These are phyloP conservation scores for Nemapogon koenigi DNA, from an alignment of 2,888 invertebrate species.

Conservation along the genomic window DNA sequence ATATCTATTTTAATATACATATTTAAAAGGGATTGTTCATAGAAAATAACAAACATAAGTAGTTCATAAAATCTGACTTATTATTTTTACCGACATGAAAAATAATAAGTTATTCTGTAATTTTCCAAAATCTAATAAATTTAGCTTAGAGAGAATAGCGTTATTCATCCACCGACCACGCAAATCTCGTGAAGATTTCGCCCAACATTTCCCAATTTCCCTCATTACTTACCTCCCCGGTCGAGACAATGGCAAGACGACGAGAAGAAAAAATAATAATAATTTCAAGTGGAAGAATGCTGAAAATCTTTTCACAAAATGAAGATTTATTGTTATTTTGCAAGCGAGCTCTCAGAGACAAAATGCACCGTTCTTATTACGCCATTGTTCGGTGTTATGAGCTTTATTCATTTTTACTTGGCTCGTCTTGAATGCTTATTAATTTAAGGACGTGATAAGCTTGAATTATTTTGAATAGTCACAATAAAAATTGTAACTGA, in stretches of 20 bases:
- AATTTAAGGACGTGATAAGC: constrained; percentile 64
- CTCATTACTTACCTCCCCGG: constrained; percentile 62
- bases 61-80: too few relatives aligned
- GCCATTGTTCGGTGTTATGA: constrained; percentile 61
- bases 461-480: constrained; percentile 60
- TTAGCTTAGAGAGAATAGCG: too few relatives aligned
- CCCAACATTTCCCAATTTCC: constrained; percentile 58
- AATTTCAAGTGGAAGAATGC: constrained; percentile 66
- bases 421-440: constrained; percentile 65
- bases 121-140: too few relatives aligned
- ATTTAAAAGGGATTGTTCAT: too few relatives aligned
- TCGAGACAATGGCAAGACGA: constrained; percentile 64
- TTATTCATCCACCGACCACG: too few relatives aligned
- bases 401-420: constrained; percentile 65
- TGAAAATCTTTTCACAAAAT: constrained; percentile 64
- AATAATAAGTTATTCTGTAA: too few relatives aligned
- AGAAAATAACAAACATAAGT: too few relatives aligned
- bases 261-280: constrained; percentile 60
- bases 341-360: constrained; percentile 62
- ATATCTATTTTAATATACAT: too few relatives aligned
- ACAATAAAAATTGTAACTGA: too few relatives aligned
- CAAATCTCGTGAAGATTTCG: constrained; percentile 35
- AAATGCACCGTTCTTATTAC: constrained; percentile 64
- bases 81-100: too few relatives aligned
- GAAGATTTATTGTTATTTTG: constrained; percentile 64